A percentile compares a stretch with the other conserved stretches of the same genome.
Evolutionary conservation across 2,113 vertebrate species (phyloP).

Genomic region (Eleginops maclovinus): DNA sequence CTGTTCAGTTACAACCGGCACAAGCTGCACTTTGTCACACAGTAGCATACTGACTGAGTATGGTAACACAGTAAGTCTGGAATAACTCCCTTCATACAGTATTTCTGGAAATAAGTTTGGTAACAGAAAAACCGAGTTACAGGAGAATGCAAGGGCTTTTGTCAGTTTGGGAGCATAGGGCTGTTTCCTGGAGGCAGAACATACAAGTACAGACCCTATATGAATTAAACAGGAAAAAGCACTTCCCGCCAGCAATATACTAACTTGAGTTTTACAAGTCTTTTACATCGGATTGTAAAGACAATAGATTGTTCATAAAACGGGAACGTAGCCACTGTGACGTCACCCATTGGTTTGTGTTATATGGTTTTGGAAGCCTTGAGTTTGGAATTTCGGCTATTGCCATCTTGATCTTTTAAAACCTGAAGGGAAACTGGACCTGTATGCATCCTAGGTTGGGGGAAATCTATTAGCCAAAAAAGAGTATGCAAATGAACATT

Average conservation of each 20-base stretch:
- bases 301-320: too few relatives aligned
- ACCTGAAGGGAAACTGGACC: not conserved
- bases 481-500: too few relatives aligned
- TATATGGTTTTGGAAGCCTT: too few relatives aligned
- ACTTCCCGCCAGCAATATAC: too few relatives aligned
- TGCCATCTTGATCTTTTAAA: too few relatives aligned
- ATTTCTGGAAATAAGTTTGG: not conserved
- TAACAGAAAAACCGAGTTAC: not conserved
- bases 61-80: not conserved
- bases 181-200: not conserved
- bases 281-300: too few relatives aligned
- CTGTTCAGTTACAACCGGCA: not conserved
- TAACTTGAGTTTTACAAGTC: too few relatives aligned
- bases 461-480: too few relatives aligned
- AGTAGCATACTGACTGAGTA: not conserved
- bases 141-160: not conserved
- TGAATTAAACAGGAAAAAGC: not conserved
- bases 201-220: not conserved
- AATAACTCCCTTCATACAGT: not conserved
- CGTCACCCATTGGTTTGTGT: too few relatives aligned
- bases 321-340: too few relatives aligned
- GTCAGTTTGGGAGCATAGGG: not conserved
- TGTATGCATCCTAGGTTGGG: not conserved
- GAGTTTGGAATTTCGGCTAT: too few relatives aligned
- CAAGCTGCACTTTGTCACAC: not conserved